phyloP scores from a whole-genome alignment of 2,113 vertebrate genomes.

The Heterocephalus glaber region DNA sequence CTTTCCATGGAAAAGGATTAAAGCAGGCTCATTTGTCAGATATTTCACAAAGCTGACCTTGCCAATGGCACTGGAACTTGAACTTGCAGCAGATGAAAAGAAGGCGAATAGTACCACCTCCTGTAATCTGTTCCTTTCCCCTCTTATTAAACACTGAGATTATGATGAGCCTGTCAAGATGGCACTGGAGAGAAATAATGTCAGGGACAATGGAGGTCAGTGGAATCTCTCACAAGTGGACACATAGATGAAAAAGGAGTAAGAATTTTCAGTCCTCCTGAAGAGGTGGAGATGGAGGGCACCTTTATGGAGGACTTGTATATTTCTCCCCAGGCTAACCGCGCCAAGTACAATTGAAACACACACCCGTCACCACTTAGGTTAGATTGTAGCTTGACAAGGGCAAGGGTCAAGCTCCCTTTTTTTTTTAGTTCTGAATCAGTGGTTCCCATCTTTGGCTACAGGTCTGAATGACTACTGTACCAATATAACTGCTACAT shows the following conservation, averaged over 20 bases:
- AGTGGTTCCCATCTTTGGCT: neutral
- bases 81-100: neutral
- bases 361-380: neutral
- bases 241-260: conserved; percentile 34
- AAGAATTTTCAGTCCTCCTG: conserved; percentile 46
- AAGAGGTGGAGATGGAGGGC: conserved; percentile 52
- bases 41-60: neutral
- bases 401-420: neutral
- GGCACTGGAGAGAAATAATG: conserved; percentile 1
- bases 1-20: neutral
- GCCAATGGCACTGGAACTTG: neutral
- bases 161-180: neutral
- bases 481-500: neutral
- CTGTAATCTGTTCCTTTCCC: neutral
- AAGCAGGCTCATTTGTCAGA: neutral
- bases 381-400: neutral
- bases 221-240: neutral
- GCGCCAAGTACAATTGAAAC: fast-evolving
- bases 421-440: neutral
- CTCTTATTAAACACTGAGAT: neutral
- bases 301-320: neutral
- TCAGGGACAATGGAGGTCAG: conserved; percentile 6
- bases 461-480: neutral
- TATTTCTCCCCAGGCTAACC: neutral
- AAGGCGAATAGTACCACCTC: neutral